phyloP scores from a whole-genome alignment of 1,140 invertebrate species.

The Grapholita molesta region DNA sequence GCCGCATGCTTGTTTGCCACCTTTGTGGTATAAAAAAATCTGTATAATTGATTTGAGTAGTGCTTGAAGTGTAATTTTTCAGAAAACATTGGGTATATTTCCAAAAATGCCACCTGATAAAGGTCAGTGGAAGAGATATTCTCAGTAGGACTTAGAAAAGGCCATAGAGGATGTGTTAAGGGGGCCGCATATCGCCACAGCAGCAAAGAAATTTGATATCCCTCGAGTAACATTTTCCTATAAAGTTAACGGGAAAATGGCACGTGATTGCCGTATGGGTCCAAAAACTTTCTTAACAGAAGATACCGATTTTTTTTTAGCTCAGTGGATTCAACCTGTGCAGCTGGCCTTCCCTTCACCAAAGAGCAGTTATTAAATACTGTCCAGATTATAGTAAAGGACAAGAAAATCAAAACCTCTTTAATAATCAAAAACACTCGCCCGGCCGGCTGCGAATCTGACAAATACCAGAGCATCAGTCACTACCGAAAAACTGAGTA shows the following conservation, averaged over 20 bases:
- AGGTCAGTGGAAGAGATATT: too few species aligned
- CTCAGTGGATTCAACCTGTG: neutral
- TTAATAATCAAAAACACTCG: neutral
- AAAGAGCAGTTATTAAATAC: neutral
- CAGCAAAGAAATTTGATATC: constrained; percentile 12
- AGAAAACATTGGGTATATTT: too few species aligned
- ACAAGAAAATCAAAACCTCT: neutral
- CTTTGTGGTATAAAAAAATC: too few species aligned
- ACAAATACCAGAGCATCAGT: neutral
- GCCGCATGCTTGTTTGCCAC: too few species aligned
- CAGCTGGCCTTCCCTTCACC: neutral
- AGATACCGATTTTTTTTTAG: neutral
- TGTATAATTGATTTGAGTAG: too few species aligned
- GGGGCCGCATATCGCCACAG: neutral
- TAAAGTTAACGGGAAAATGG: neutral
- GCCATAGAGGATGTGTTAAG: too few species aligned
- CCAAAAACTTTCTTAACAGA: neutral
- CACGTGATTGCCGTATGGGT: neutral
- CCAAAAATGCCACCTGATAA: too few species aligned
- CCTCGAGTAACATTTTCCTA: neutral
- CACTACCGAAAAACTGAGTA: neutral
- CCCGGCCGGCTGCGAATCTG: neutral
- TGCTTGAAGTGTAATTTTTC: too few species aligned
- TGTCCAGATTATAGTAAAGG: neutral
- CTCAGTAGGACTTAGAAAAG: too few species aligned